Conservation (phyloP, 2,797 vertebrate genomes). For the Loriculus beryllinus region DNA sequence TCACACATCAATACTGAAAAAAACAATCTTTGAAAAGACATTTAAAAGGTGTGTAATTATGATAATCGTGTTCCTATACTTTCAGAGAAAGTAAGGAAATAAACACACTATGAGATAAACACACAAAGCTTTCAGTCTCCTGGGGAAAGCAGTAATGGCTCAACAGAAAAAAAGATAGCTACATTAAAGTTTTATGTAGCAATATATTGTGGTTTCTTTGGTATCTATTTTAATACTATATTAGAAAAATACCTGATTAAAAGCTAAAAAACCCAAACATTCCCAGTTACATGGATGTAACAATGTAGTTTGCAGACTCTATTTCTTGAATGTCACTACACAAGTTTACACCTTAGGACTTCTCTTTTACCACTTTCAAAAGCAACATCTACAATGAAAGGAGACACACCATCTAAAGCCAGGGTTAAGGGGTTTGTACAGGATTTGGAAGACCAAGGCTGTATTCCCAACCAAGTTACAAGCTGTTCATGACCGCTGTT, state of each 20-base stretch:
- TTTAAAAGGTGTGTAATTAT: not conserved
- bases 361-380: not conserved
- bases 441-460: not conserved
- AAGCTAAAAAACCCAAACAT: not conserved
- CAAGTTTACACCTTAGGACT: not conserved
- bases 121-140: not conserved
- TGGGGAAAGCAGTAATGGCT: not conserved
- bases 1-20: not conserved
- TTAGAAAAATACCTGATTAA: not conserved
- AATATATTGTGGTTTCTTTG: not conserved
- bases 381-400: not conserved
- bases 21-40: not conserved
- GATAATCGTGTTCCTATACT: not conserved
- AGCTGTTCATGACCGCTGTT: not conserved
- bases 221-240: not conserved
- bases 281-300: not conserved
- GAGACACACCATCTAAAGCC: not conserved
- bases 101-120: conserved; percentile 1
- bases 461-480: not conserved
- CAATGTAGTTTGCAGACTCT: not conserved
- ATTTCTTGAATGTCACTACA: not conserved
- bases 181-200: not conserved
- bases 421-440: not conserved
- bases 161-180: not conserved
- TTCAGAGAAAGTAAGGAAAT: conserved; percentile 1